Base-by-base conservation (phyloP, 2,797 vertebrate genomes). In the Gallinago solitaria region DNA sequence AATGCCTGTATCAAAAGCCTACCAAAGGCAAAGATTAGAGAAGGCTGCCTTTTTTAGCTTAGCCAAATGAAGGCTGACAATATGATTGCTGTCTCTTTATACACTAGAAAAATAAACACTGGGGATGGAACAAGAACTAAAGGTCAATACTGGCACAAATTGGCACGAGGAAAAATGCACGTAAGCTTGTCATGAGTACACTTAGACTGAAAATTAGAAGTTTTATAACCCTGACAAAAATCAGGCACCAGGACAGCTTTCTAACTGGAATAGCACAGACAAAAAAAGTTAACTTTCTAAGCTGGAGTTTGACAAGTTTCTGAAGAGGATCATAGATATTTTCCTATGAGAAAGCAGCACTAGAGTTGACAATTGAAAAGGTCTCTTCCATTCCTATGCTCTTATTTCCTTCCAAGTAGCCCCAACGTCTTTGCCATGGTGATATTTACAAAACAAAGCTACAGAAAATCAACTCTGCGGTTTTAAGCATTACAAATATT, bases 391-490 rank as follows among this genome's bases (percentile, higher is more conserved):
- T 64, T 50, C 68, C 64, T 77, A 9, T 50, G 48, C 33, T 87
- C 60, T 67, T 45, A 50, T 17, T 92, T 90, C 67, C 61, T 78
- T 85, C 47, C 65, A 48, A 78, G 39, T 8, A 51, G 57, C 77
- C 81, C 61, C 61, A 37, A 88, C 74, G 57, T 32, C 61, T 95
- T 96, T 92, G 64, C 78, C 68, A 71, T 78, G 71, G 83, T 75
- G 71, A 94, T 89, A 87, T 77, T 87, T 95, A 95, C 88, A 94
- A 96, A 96, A 96, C 86, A 93, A 95, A 94, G 65, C 57, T 39
- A 93, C 30, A 82, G 54, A 86, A 96, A 86, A 81, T 76, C 37
- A 93, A 33, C 87, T 89, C 54, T 2, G 37, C 61, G 43, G 19
- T 41, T 90, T 90, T 56, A 93, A 81, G 81, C 56, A 77, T 74